Evolutionary conservation across 2,888 invertebrate genomes (phyloP).

Genomic region (Andrena praecox): DNA sequence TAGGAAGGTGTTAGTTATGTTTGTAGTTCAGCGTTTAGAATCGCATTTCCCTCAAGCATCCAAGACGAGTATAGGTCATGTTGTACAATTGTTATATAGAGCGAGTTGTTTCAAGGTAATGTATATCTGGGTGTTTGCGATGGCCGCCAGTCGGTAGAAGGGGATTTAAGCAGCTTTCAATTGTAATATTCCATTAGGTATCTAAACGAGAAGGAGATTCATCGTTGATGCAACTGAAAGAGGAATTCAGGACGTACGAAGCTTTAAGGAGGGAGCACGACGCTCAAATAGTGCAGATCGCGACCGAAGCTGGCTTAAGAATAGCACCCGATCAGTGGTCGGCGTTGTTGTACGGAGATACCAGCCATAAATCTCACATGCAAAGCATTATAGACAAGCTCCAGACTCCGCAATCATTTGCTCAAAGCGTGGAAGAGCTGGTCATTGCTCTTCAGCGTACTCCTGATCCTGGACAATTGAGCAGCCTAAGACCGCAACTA

Average conservation of each 20-base stretch:
- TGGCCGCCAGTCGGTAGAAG: neutral
- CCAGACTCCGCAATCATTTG: slow-evolving; percentile 97
- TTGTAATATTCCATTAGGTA: slow-evolving; percentile 87
- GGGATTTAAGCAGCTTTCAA: neutral
- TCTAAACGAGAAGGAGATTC: slow-evolving; percentile 98
- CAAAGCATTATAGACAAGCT: slow-evolving; percentile 96
- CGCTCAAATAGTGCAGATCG: slow-evolving; percentile 99
- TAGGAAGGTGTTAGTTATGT: slow-evolving; percentile 98
- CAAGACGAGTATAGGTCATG: slow-evolving; percentile 99
- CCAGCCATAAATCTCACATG: slow-evolving; percentile 98
- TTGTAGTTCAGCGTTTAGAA: slow-evolving; percentile 98
- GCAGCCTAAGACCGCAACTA: slow-evolving; percentile 91
- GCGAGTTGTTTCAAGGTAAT: slow-evolving; percentile 98
- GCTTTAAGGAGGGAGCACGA: slow-evolving; percentile 97
- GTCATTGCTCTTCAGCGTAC: slow-evolving; percentile 96
- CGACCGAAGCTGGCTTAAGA: slow-evolving; percentile 97
- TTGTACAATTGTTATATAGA: slow-evolving; percentile 98
- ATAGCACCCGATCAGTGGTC: slow-evolving; percentile 99
- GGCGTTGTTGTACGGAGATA: slow-evolving; percentile 97
- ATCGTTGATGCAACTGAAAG: slow-evolving; percentile 98
- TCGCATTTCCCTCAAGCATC: slow-evolving; percentile 98
- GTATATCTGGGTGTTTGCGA: slow-evolving; percentile 35
- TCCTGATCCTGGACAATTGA: slow-evolving; percentile 93
- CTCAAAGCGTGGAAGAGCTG: slow-evolving; percentile 95
- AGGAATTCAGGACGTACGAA: slow-evolving; percentile 98